Evolutionary conservation across 2,888 invertebrate species (phyloP).

Genomic region (Hypena proboscidalis): DNA sequence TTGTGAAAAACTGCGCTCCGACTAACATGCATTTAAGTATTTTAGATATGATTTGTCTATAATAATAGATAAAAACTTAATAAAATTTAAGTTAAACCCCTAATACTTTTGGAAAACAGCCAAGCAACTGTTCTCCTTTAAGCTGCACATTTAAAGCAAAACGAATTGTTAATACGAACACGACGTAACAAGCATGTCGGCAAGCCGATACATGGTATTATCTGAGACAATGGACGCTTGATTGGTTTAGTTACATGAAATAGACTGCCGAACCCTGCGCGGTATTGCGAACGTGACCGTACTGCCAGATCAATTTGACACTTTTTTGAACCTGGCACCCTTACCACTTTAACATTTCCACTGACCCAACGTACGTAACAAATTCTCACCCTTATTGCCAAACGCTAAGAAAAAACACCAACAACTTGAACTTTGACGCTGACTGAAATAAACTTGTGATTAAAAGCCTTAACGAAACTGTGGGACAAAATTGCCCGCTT

Average conservation of each 20-base stretch:
- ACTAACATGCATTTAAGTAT: no score
- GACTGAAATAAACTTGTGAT: slow-evolving; percentile 16
- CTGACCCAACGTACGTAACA: slow-evolving; percentile 14
- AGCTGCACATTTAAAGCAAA: slow-evolving; percentile 19
- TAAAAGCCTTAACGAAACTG: slow-evolving; percentile 14
- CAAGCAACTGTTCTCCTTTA: no score
- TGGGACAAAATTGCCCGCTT: slow-evolving; percentile 15
- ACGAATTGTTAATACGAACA: slow-evolving; percentile 38
- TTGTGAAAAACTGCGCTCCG: no score
- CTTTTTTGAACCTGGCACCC: slow-evolving; percentile 56
- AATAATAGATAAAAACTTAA: no score
- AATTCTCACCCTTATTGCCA: slow-evolving; percentile 15
- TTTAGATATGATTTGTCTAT: no score
- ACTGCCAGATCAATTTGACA: slow-evolving; percentile 66
- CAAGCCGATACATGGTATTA: slow-evolving; percentile 58
- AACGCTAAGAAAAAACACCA: not conserved
- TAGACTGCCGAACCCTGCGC: slow-evolving; percentile 65
- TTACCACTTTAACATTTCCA: slow-evolving; percentile 19
- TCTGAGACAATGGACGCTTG: slow-evolving; percentile 73
- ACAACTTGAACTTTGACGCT: not conserved
- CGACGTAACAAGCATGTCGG: slow-evolving; percentile 44
- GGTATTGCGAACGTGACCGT: slow-evolving; percentile 65
- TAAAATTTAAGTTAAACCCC: no score
- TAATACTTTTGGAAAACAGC: no score
- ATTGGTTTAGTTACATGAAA: slow-evolving; percentile 80